Percentiles rank a stretch among this genome's conserved stretches.
Conservation (phyloP, 2,797 vertebrate species). For the Smutsia temminckii region DNA sequence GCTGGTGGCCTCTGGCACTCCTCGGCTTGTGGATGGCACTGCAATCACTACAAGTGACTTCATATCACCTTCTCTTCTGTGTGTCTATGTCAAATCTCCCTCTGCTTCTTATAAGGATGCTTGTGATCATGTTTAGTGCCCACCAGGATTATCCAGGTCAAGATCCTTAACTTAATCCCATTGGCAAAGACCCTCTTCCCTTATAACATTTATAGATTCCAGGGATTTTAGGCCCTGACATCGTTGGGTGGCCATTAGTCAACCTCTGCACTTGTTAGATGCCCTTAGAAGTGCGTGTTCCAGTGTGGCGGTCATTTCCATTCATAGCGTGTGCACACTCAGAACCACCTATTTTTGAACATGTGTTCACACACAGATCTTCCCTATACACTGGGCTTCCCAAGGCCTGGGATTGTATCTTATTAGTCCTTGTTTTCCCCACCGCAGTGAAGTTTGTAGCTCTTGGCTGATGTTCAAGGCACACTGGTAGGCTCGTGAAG, state of each 20-base stretch:
- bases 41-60: not conserved
- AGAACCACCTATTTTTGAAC: not conserved
- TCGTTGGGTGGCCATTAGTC: too few relatives aligned
- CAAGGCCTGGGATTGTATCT: not conserved
- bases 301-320: too few relatives aligned
- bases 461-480: not conserved
- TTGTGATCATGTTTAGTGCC: not conserved
- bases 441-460: not conserved
- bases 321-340: not conserved
- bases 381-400: not conserved
- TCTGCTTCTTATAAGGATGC: not conserved
- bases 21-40: not conserved
- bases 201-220: not conserved
- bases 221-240: not conserved
- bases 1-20: not conserved
- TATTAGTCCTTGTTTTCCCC: not conserved
- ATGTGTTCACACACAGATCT: not conserved
- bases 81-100: not conserved
- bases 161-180: not conserved
- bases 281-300: not conserved
- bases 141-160: not conserved
- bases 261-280: not conserved
- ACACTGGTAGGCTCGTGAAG: too few relatives aligned
- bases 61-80: accelerated
- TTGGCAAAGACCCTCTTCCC: not conserved